These are phyloP conservation scores for Geophilus truncorum DNA, from an alignment of 2,888 invertebrate species.

Conservation along the genomic window DNA sequence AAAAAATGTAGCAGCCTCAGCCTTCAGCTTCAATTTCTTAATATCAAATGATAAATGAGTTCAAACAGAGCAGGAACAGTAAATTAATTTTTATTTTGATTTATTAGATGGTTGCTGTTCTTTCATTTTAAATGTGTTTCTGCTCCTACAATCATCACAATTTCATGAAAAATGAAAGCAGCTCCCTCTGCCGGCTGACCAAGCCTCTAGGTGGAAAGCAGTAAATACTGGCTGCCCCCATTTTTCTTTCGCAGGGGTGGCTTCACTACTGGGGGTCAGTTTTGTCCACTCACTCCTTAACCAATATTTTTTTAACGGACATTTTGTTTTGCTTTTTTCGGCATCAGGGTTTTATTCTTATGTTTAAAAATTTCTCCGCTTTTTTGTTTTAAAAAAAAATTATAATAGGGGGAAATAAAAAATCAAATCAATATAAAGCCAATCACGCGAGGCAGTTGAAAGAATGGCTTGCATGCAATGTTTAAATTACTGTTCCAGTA, in stretches of 20 bases:
- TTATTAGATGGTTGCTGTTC: constrained; percentile 27
- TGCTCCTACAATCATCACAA: constrained; percentile 27
- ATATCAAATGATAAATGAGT: constrained; percentile 18
- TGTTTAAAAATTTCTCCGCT: neutral
- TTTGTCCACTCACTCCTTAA: neutral
- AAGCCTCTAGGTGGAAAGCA: constrained; percentile 18
- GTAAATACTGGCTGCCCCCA: constrained; percentile 27
- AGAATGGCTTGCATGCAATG: constrained; percentile 27
- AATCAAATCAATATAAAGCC: constrained; percentile 15
- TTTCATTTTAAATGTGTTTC: constrained; percentile 27
- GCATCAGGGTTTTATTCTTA: neutral
- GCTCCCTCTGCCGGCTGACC: constrained; percentile 22
- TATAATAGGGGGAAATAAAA: neutral
- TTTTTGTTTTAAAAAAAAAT: neutral
- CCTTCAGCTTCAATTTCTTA: constrained; percentile 15
- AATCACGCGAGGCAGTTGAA: constrained; percentile 21
- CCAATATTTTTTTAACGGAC: neutral
- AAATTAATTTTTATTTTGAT: constrained; percentile 27
- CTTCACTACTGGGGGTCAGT: constrained; percentile 7
- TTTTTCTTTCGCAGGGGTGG: constrained; percentile 10
- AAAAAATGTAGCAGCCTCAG: neutral
- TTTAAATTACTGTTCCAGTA: constrained; percentile 23
- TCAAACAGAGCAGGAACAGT: constrained; percentile 16
- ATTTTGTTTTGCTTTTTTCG: neutral
- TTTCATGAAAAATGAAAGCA: constrained; percentile 27